Percentiles rank a stretch among this genome's conserved stretches.
Conservation (phyloP, 2,797 vertebrate species). For the Morelia viridis region DNA sequence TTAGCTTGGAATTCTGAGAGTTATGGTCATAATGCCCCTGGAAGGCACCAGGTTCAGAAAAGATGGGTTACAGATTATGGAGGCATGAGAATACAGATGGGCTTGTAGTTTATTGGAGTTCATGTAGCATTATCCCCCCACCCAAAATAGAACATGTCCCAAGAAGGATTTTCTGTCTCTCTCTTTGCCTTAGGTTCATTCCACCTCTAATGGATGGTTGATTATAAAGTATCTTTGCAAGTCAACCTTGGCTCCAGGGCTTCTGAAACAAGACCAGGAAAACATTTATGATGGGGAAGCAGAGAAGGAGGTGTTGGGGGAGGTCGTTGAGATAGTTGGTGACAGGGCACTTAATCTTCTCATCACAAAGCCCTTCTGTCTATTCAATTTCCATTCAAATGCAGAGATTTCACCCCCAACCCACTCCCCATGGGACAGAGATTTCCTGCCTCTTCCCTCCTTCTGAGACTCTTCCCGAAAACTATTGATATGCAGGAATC, state of each 20-base stretch:
- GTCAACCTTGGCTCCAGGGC: conserved; percentile 22
- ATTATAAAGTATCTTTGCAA: not conserved
- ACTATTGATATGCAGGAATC: conserved; percentile 45
- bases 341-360: conserved; percentile 32
- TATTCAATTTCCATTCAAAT: conserved; percentile 39
- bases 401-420: conserved; percentile 7
- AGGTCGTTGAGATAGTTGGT: conserved; percentile 6
- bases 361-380: conserved; percentile 33
- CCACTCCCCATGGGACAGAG: conserved; percentile 18
- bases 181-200: not conserved
- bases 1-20: not conserved
- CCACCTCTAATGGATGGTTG: conserved; percentile 1
- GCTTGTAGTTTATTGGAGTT: not conserved
- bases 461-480: conserved; percentile 26
- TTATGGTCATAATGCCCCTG: not conserved
- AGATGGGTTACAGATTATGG: not conserved
- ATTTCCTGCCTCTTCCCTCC: conserved; percentile 38
- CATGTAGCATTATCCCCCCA: not conserved
- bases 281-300: conserved; percentile 2
- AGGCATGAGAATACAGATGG: not conserved
- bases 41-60: not conserved
- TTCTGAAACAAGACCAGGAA: not conserved
- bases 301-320: not conserved
- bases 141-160: not conserved
- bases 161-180: not conserved